Percentiles rank a stretch among this genome's conserved stretches.
phyloP scores from a whole-genome alignment of 2,797 vertebrate genomes.

The Sebastes steindachneri region DNA sequence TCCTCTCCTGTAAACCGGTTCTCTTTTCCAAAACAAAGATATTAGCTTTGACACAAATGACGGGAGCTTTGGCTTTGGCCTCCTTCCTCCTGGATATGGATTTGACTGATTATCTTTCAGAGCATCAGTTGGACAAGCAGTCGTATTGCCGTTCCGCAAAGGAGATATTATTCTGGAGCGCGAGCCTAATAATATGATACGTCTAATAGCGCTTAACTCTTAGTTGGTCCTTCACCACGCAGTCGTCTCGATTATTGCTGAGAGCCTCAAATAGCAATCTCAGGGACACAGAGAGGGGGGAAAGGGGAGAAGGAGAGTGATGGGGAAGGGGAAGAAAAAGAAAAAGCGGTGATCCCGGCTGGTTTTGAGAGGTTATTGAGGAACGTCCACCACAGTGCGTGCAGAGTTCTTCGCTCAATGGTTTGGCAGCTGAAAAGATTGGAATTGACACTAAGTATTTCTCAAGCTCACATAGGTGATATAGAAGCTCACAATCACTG shows the following conservation, averaged over 20 bases:
- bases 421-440: constrained; percentile 63
- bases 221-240: constrained; percentile 56
- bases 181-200: constrained; percentile 73
- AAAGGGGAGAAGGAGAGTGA: constrained; percentile 21
- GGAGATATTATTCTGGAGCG: constrained; percentile 66
- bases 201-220: constrained; percentile 62
- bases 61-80: constrained; percentile 68
- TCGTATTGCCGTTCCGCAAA: constrained; percentile 61
- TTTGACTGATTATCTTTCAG: constrained; percentile 78
- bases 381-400: constrained; percentile 58
- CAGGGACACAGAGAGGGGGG: constrained; percentile 25
- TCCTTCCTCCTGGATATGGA: constrained; percentile 66
- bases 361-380: constrained; percentile 60
- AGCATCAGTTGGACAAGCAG: constrained; percentile 72
- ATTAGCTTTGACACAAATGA: constrained; percentile 71
- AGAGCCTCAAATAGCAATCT: constrained; percentile 55
- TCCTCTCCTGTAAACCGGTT: constrained; percentile 37
- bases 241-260: constrained; percentile 50
- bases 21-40: constrained; percentile 71
- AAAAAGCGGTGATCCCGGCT: constrained; percentile 32
- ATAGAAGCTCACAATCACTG: constrained; percentile 22
- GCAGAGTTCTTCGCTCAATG: constrained; percentile 56
- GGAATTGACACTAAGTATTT: constrained; percentile 68
- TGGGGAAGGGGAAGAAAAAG: constrained; percentile 39
- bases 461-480: constrained; percentile 62